These are phyloP conservation scores for Corticium candelabrum DNA, from an alignment of 37 sponge, comb jelly and placozoan species.

Conservation along the genomic window DNA sequence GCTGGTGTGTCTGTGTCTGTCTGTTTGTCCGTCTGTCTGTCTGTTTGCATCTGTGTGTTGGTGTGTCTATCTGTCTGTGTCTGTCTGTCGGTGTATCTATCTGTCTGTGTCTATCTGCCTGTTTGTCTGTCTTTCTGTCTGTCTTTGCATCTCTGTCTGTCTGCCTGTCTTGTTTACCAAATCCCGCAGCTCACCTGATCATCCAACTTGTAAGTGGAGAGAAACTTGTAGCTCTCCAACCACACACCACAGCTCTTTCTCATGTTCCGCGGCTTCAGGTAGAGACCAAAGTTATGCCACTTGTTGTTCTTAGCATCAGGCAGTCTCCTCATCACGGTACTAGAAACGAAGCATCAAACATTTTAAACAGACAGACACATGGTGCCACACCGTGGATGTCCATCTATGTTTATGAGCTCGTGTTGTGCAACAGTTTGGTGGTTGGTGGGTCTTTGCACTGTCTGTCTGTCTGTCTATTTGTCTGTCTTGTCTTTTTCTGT, in stretches of 20 bases:
- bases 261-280: constrained; percentile 27
- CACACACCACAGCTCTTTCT: constrained; percentile 34
- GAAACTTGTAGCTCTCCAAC: constrained; percentile 94
- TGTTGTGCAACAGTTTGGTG: too few relatives aligned
- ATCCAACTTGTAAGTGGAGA: constrained; percentile 72
- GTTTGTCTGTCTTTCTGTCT: too few relatives aligned
- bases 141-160: constrained; percentile 2
- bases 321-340: constrained; percentile 69
- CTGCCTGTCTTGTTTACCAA: background rate
- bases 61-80: too few relatives aligned
- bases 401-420: background rate
- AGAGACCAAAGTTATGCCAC: constrained; percentile 69
- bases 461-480: too few relatives aligned
- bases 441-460: too few relatives aligned
- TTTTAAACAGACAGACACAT: background rate
- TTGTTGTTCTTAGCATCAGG: constrained; percentile 47
- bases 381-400: background rate
- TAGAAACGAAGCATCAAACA: constrained; percentile 6
- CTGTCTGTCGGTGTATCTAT: too few relatives aligned
- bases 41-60: too few relatives aligned
- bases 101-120: too few relatives aligned
- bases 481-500: too few relatives aligned
- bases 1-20: constrained; percentile 14
- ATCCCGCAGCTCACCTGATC: constrained; percentile 2
- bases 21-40: too few relatives aligned